Evolutionary conservation across 1,140 invertebrate species (phyloP), one percentile per base, ranked within the genome.

Genomic region (Vanessa atalanta): DNA sequence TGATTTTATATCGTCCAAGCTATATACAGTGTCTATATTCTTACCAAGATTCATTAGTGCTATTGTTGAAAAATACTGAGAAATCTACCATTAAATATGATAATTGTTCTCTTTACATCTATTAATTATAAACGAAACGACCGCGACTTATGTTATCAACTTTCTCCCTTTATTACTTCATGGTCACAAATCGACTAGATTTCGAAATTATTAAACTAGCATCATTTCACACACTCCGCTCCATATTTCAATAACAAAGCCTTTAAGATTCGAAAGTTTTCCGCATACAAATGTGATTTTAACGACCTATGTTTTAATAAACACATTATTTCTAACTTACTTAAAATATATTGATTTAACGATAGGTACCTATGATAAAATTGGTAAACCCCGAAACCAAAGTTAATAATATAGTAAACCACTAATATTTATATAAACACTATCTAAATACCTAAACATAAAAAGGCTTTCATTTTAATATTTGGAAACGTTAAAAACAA

Each of bases 211-310:
- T 31, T 61, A 37, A 6, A 61, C 2, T 61, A 31, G 31, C 53
- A 57, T 57, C 16, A 57, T 3, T 53, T 53, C 55, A 26, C 55
- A 60, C 20, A 60, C 9, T 60, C 57, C 57, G 23, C 23, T 61
- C 57, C 57, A 61, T 61, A 37, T 61, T 31, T 7, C 53, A 20
- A 20, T 26, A 61, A 61, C 57, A 61, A 61, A 61, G 57, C 23
- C 26, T 61, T 14, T 51, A 12, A 51, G n/a, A 15, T 61, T 61
- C 23, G 57, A 61, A 61, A 61, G 51, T 23, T 57, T 57, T 61
- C 26, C 15, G 57, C 31, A 37, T 61, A 15, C 57, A 61, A 31
- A 31, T n/a, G 57, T n/a, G 11, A 7, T 8, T 37, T 61, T 61
- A 61, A 37, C 23, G 26, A 13, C 57, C 13, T 31, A 31, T 31